phyloP scores from a whole-genome alignment of 37 sponge, comb jelly and placozoan genomes.

The Cliona cf. orientalis region DNA sequence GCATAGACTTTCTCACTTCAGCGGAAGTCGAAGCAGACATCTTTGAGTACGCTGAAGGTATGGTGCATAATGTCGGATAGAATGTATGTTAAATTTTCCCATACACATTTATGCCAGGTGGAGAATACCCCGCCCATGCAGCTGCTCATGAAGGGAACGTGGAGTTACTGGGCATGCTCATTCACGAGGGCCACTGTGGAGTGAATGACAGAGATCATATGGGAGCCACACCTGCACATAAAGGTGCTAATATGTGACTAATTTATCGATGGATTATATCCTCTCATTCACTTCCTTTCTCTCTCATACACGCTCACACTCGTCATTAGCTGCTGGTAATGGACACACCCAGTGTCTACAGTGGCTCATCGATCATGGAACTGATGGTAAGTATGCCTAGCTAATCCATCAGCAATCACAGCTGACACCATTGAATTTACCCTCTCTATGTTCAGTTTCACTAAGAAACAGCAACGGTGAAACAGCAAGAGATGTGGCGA shows the following conservation, averaged over 20 bases:
- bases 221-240: conserved; percentile 80
- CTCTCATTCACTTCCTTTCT: not conserved
- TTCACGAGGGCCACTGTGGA: conserved; percentile 52
- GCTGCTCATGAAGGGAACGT: conserved; percentile 76
- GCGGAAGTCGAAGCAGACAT: conserved; percentile 25
- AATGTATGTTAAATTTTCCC: not conserved
- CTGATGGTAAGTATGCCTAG: conserved; percentile 65
- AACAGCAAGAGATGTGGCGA: conserved; percentile 74
- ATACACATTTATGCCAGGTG: conserved; percentile 12
- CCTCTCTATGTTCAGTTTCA: conserved; percentile 30
- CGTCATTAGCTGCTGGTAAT: conserved; percentile 71
- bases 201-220: conserved; percentile 65
- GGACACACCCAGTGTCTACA: conserved; percentile 73
- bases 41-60: not conserved
- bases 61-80: not conserved
- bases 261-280: not conserved
- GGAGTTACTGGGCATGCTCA: conserved; percentile 59
- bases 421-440: not conserved
- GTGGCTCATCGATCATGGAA: conserved; percentile 85
- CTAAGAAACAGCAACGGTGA: conserved; percentile 72
- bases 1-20: conserved; percentile 57
- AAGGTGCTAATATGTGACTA: conserved; percentile 42
- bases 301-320: not conserved
- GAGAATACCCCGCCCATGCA: conserved; percentile 66
- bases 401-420: not conserved